Evolutionary conservation across 2,113 vertebrate species (phyloP).

Genomic region (Centrocercus urophasianus): DNA sequence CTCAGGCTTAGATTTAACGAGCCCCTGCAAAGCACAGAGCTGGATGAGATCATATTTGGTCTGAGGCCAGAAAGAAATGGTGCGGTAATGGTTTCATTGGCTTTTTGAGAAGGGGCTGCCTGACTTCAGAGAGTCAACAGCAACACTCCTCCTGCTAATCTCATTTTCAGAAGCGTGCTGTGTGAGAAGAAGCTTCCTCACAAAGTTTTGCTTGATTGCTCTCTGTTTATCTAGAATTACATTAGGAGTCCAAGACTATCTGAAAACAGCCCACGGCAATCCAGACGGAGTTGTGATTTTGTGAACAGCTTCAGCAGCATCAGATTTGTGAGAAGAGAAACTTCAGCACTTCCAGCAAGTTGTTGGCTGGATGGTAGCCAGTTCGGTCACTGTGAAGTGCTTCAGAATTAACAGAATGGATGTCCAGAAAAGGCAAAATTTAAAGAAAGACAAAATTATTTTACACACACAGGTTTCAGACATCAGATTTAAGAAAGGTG

Average conservation of each 20-base stretch:
- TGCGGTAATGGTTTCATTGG: constrained; percentile 54
- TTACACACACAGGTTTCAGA: not conserved
- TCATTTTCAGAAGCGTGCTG: constrained; percentile 31
- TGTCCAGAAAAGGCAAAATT: not conserved
- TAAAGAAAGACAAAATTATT: not conserved
- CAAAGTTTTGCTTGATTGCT: constrained; percentile 40
- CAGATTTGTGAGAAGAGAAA: not conserved
- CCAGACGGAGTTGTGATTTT: not conserved
- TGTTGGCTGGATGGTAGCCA: not conserved
- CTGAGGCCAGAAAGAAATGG: constrained; percentile 46
- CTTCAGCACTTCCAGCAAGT: not conserved
- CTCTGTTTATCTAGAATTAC: constrained; percentile 22
- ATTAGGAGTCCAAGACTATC: constrained; percentile 3
- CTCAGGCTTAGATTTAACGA: not conserved
- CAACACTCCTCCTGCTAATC: not conserved
- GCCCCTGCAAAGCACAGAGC: not conserved
- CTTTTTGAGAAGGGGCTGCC: constrained; percentile 48
- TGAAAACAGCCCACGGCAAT: not conserved
- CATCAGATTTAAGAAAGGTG: not conserved
- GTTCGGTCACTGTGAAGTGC: not conserved
- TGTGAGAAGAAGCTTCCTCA: constrained; percentile 10
- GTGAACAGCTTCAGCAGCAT: not conserved
- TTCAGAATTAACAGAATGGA: not conserved
- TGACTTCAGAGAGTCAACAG: constrained; percentile 52
- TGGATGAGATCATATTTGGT: constrained; percentile 60